Evolutionary conservation across 2,797 vertebrate genomes (phyloP), one percentile per base, ranked within the genome.

Genomic region (Channa striata): DNA sequence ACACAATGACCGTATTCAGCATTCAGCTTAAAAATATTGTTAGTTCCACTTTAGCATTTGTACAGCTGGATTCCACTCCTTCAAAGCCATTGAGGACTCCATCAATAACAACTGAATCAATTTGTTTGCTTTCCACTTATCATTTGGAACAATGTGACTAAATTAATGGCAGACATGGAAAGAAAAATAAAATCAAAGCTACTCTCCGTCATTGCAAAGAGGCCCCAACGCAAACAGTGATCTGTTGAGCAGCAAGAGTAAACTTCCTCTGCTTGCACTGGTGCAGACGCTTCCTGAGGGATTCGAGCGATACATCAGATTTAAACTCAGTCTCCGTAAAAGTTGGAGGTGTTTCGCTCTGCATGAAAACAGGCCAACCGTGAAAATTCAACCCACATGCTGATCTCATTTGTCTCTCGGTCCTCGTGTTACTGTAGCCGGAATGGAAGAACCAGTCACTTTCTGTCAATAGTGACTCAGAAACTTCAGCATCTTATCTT

Each of bases 201-300:
- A 58, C 79, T 73, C 44, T 57, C 65, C 76, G 72, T 80, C 70
- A 67, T 69, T 40, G 53, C 57, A 56, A 78, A 77, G 86, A 62
- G 83, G 83, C 88, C 87, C 86, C 91, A 90, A 84, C 83, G 81
- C 84, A 93, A 94, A 93, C 91, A 93, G 72, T 39, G 73, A 88
- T 88, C 82, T 84, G 75, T 80, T 87, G 72, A 84, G 76, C 89
- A 68, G 78, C 79, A 80, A n/a, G 85, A 76, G 69, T 91, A 87
- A 89, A 92, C 88, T 90, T 93, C 89, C 90, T 89, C 65, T 86
- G 82, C 79, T 80, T 82, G 86, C 88, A 86, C 81, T 80, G 80
- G 70, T 89, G 87, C 89, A 77, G 84, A 89, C 83, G 81, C 85
- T 92, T 92, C 91, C 92, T 92, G 82, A 78, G 82, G 83, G 89